Conservation (phyloP, 92 coral and sea anemone genomes). For the Palythoa heliodiscus region DNA sequence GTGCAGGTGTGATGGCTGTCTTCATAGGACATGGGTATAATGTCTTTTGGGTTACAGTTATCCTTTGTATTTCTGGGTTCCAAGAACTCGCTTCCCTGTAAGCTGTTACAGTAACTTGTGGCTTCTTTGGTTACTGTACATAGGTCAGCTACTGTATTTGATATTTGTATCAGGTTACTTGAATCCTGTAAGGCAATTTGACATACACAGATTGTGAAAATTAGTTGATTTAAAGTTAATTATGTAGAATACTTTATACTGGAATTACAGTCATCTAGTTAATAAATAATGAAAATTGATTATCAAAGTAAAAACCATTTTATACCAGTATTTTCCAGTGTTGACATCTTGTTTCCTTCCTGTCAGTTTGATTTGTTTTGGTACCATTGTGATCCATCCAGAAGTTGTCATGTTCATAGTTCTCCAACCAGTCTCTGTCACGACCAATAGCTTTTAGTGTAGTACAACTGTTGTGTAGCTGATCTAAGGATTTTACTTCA, state of each 20-base stretch:
- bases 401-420: slow-evolving; percentile 30
- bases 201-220: neutral
- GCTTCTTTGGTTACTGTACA: neutral
- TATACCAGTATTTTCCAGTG: neutral
- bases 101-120: neutral
- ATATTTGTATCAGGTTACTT: neutral
- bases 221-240: neutral
- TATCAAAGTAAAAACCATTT: neutral
- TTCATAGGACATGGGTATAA: neutral
- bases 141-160: neutral
- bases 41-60: neutral
- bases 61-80: neutral
- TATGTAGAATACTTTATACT: neutral
- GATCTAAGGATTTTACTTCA: neutral
- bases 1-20: neutral
- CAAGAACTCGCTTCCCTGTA: neutral
- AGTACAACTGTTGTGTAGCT: neutral
- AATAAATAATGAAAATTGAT: neutral
- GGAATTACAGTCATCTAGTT: neutral
- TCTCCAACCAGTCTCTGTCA: slow-evolving; percentile 4
- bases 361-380: neutral
- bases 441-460: neutral
- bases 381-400: slow-evolving; percentile 27
- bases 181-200: neutral
- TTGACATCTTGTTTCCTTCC: neutral